Base-by-base conservation (phyloP, 2,888 invertebrate genomes). In the Scaptodrosophila latifasciaeformis region DNA sequence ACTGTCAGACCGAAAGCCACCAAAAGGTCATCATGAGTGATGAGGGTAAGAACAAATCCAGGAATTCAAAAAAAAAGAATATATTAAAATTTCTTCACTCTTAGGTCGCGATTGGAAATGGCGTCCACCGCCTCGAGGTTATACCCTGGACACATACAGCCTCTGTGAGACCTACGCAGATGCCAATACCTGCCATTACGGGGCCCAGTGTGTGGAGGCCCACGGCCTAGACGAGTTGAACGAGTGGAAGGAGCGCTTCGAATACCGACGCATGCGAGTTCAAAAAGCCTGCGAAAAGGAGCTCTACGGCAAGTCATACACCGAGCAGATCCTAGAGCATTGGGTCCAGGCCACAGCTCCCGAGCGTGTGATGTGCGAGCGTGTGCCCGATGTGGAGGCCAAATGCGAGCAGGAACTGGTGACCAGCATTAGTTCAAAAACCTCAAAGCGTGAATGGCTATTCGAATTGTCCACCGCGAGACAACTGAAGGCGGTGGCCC, bases 221-320 rank as follows among this genome's bases (percentile, higher is more conserved):
- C 93, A 93, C 79, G 91, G 92, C 1, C 84, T 88, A 17, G 91
- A 90, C 43, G 93, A 93, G 82, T 84, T 93, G 6, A 88, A 89
- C 18, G 93, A 93, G 83, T 93, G 93, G 93, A 90, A 90, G 69
- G 90, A 91, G 65, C 86, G 92, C 52, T 92, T 92, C 82, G 90
- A 91, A 65, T 91, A 91, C 76, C 87, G 91, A 15, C 87, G 89
- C 64, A 90, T 90, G 89, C 89, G 89, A 65, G 82, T 90, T 53
- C 89, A 90, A 77, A 87, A 89, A 64, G 91, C 91, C 4, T 90
- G 89, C 72, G 91, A 92, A 66, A 90, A 91, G 72, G 90, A 91
- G 81, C 85, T 91, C n/a, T 91, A 90, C 82, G 92, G 92, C 48
- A 87, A 87, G 65, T 87, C 87, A 13, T 87, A 87, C 59, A 87